Base-by-base conservation (phyloP, 2,888 invertebrate genomes). In the Drosophila emarginata region DNA sequence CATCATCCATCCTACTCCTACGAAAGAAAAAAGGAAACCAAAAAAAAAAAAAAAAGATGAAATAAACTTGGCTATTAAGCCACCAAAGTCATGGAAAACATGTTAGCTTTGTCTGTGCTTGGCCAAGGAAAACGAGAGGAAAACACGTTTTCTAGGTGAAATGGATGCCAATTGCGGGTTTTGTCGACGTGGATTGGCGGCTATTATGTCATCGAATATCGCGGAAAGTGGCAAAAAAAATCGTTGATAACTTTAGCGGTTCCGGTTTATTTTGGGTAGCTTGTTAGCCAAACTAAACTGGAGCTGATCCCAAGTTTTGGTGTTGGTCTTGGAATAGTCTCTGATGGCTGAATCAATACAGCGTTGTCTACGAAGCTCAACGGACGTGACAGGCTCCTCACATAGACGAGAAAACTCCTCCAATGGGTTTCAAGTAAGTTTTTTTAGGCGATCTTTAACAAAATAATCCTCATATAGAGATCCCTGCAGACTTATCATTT, bases 401-500 rank as follows among this genome's bases (percentile, higher is more conserved):
- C 14, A 32, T 14, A 50, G 40, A 26, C 14, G 2, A 45, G 18
- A 53, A 23, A 54, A 53, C 4, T 32, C 6, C 45, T 21, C 21
- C 39, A 57, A 85, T 85, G 85, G 85, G 87, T 12, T 70, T 85
- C 58, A 88, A 87, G 84, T 85, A 68, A 64, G 77, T 60, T 18
- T 14, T 60, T 18, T 14, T 2, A 6, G 26, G 11, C 2, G 14
- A n/a, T 52, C 26, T 26, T n/a, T 18, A 6, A 21, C 2, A n/a
- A 11, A 36, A 2, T n/a, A 12, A 21, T 12, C 14, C n/a, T 57
- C 9, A 23, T 12, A 1, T 11, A 12, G n/a, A 36, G 1, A 23
- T 60, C 7, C 12, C 11, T 37, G 0, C 52, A 91, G 91, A 69
- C 52, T 91, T 7, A 18, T 91, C 21, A 32, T 93, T 1, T 68